Base-by-base conservation (phyloP, 2,888 invertebrate species). In the Eumerus sabulonum region DNA sequence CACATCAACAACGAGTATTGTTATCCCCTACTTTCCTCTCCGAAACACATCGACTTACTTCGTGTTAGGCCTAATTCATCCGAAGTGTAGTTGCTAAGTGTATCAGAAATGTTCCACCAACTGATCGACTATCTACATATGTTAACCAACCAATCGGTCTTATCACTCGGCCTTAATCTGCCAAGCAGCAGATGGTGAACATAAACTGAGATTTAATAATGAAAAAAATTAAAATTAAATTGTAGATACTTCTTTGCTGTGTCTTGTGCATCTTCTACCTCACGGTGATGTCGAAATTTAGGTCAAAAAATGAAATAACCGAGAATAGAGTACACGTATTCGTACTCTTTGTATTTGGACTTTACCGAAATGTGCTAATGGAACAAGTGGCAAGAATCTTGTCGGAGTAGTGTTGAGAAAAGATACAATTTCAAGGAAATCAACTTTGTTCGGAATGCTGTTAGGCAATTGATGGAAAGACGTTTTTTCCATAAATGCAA, bases 151-250 rank as follows among this genome's bases (percentile, higher is more conserved):
- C 35, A 19, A 45, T 59, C 48, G 38, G 13, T 9, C 45, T 56
- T 71, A 67, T 77, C 72, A 59, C 17, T 38, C 17, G 73, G 53
- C 67, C 73, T 77, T 54, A 73, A 77, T 77, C 73, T 77, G 42
- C 48, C 12, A 50, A 42, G 14, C 14, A 66, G 13, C 63, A 19
- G n/a, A 27, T 47, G 13, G 50, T 4, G 27, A 27, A 27, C 27
- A 27, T 27, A 27, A 27, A 27, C 27, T 27, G 27, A 57, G 51
- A 13, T 63, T 38, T 13, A 45, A 50, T 7, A 62, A 50, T 51
- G 59, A 40, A 53, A 60, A 7, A 36, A 66, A 60, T 35, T 36
- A 27, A 4, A 4, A 12, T 45, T 67, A 67, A 59, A 62, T 40
- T 73, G 67, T 63, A 62, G 62, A 66, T 66, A 27, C 27, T 27